Evolutionary conservation across 2,797 vertebrate genomes (phyloP), one percentile per base, ranked within the genome.

Genomic region (Craterocephalus amniculus): DNA sequence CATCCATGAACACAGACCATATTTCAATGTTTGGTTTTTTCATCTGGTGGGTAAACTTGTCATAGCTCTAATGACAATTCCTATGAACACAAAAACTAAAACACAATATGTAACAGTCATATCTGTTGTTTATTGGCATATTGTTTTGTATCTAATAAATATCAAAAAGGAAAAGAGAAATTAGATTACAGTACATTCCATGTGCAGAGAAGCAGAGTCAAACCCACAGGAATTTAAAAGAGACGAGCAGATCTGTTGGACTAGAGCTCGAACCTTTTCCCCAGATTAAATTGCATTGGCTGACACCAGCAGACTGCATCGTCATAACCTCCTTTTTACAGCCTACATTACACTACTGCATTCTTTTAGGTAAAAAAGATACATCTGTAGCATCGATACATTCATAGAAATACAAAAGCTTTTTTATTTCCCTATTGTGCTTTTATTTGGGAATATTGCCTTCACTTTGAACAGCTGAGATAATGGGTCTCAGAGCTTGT

Each of bases 321-420:
- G 72, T 49, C 70, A 69, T 60, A 58, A 67, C 71, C 36, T 81
- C 68, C 76, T 63, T 58, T 65, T 73, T 75, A 65, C 70, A 68
- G 78, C 55, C 57, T 8, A 49, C 56, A 66, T 68, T 75, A 57
- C 67, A 83, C 67, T 60, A 80, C 71, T 84, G 84, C 79, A 85
- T 79, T 75, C 61, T 83, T 83, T 87, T 72, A 90, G 86, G 87
- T 94, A 93, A 93, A 81, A 93, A 93, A 61, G 12, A 22, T 93
- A 93, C 87, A 92, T 89, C 80, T 93, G 92, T 89, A 86, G 54
- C 86, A 87, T 84, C 60, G 81, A 91, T 93, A 94, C 90, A 94
- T 94, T 95, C 93, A 91, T 91, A 90, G 84, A 93, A 92, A 91
- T 93, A 94, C 91, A 92, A 93, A 92, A 93, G 79, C 43, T 52